Conservation (phyloP, 2,888 invertebrate genomes). For the Orthosia gothica region DNA sequence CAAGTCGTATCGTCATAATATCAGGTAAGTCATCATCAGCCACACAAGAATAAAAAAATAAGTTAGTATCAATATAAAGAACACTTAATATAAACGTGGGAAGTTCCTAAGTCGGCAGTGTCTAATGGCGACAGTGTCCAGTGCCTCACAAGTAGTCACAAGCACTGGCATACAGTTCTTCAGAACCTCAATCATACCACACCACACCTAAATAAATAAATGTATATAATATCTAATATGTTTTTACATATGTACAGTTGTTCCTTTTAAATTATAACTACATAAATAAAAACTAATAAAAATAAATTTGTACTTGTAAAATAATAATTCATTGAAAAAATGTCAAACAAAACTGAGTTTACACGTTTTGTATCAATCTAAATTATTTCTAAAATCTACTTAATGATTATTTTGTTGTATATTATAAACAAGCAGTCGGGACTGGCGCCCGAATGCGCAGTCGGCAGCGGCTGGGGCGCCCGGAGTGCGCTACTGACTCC, state of each 20-base stretch:
- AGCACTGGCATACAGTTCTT: slow-evolving; percentile 80
- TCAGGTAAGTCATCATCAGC: slow-evolving; percentile 44
- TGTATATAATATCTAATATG: slow-evolving; percentile 88
- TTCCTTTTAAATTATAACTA: slow-evolving; percentile 86
- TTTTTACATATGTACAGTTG: slow-evolving; percentile 91
- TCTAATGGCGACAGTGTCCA: slow-evolving; percentile 74
- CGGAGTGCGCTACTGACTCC: slow-evolving; percentile 3
- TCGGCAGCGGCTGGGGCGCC: slow-evolving; percentile 35
- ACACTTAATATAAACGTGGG: slow-evolving; percentile 62
- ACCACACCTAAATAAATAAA: slow-evolving; percentile 89
- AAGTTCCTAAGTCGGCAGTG: slow-evolving; percentile 70
- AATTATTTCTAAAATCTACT: slow-evolving; percentile 87
- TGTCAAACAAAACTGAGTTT: slow-evolving; percentile 81
- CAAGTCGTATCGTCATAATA: slow-evolving; percentile 35
- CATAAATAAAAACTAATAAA: slow-evolving; percentile 83
- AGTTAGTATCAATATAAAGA: slow-evolving; percentile 58
- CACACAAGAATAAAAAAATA: slow-evolving; percentile 60
- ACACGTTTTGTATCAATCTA: slow-evolving; percentile 83
- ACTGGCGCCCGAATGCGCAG: slow-evolving; percentile 69
- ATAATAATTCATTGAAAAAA: slow-evolving; percentile 80
- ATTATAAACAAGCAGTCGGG: slow-evolving; percentile 78
- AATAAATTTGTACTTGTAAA: slow-evolving; percentile 89
- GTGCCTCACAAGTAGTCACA: slow-evolving; percentile 80
- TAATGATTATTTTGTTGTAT: slow-evolving; percentile 89
- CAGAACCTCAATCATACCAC: slow-evolving; percentile 85